Evolutionary conservation across 2,797 vertebrate species (phyloP).

Genomic region (Scolopax bukidnonensis): DNA sequence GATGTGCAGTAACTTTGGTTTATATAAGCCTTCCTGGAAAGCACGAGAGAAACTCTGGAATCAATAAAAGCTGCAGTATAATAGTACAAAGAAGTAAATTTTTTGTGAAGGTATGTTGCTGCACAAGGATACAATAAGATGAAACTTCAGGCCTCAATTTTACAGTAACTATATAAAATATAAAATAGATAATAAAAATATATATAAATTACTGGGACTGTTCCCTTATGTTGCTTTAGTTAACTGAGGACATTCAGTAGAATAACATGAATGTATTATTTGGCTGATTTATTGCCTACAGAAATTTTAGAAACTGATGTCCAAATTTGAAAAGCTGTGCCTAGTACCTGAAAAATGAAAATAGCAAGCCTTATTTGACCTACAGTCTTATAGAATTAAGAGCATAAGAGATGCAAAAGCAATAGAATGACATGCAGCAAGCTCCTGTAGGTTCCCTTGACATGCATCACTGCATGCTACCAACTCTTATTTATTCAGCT

Average conservation of each 20-base stretch:
- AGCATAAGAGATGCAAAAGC: neutral
- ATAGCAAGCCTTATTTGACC: neutral
- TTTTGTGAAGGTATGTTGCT: neutral
- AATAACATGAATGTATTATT: neutral
- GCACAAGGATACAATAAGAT: neutral
- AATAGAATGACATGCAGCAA: neutral
- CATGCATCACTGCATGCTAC: neutral
- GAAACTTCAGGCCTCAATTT: neutral
- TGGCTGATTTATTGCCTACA: neutral
- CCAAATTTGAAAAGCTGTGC: neutral
- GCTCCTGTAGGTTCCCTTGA: neutral
- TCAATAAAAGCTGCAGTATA: neutral
- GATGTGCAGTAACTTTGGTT: constrained; percentile 45
- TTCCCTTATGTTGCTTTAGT: neutral
- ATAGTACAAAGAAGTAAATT: neutral
- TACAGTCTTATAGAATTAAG: neutral
- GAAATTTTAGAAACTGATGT: neutral
- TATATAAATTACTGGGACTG: neutral
- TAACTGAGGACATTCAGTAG: neutral
- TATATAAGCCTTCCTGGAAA: constrained; percentile 53
- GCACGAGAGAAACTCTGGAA: constrained; percentile 28
- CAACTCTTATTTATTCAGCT: neutral
- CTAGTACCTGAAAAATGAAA: neutral
- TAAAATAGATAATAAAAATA: neutral
- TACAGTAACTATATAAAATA: neutral